These are phyloP conservation scores for Hystrix cristata DNA, from an alignment of 2,113 vertebrate species.

Conservation along the genomic window DNA sequence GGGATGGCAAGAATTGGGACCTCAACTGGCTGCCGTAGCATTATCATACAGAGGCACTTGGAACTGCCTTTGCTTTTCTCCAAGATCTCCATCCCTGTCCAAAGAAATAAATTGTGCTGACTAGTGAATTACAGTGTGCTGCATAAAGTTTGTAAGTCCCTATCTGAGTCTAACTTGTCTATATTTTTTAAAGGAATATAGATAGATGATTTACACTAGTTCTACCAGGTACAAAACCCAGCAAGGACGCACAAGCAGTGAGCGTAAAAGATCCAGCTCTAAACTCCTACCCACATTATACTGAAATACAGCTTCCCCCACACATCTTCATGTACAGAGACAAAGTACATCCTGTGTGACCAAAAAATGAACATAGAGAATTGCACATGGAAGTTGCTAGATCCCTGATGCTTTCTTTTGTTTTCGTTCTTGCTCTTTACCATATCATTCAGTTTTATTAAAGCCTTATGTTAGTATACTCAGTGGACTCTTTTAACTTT, in stretches of 20 bases:
- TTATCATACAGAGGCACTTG: not conserved
- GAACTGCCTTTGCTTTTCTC: not conserved
- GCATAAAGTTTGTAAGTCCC: not conserved
- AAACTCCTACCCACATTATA: not conserved
- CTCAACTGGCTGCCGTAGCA: fast-evolving
- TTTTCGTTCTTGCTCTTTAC: not conserved
- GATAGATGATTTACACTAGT: not conserved
- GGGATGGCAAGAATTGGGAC: not conserved
- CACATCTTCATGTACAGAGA: not conserved
- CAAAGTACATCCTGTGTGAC: not conserved
- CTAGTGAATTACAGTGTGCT: not conserved
- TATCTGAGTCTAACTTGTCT: not conserved
- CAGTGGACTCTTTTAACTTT: not conserved
- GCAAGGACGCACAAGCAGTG: not conserved
- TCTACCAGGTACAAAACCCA: not conserved
- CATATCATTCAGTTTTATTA: constrained; percentile 39
- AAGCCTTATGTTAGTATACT: not conserved
- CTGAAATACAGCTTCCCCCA: not conserved
- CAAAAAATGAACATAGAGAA: not conserved
- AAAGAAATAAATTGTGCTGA: not conserved
- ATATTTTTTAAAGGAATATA: not conserved
- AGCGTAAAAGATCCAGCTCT: not conserved
- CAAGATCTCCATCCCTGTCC: not conserved
- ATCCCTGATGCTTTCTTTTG: not conserved
- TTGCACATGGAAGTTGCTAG: constrained; percentile 36